Evolutionary conservation across 2,888 invertebrate species (phyloP), one percentile per base, ranked within the genome.

Genomic region (Apodemia hepburni): DNA sequence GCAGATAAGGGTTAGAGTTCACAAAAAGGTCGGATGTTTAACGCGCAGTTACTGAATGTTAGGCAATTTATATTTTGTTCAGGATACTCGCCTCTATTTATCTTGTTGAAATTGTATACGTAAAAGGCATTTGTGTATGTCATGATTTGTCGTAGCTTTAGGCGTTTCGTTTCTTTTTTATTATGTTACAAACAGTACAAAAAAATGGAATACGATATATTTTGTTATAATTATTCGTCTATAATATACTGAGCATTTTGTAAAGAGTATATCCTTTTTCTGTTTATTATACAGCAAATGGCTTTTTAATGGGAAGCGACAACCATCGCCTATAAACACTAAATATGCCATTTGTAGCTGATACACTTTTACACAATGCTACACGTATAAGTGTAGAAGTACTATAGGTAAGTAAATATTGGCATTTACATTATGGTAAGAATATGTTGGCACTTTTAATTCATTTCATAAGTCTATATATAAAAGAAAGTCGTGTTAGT

Each of bases 31-130:
- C 54, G 54, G 12, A 54, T 54, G 54, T 54, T 54, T 51, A 49
- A 54, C 15, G 11, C 12, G 54, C 3, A 54, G 54, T 54, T 65
- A 66, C 63, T 61, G 9, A 35, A 29, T 60, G 17, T 58, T 22
- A 51, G 58, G 38, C 42, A 18, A 64, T 33, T 17, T 59, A 47
- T 60, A 22, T 33, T 49, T 35, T 3, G 5, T 4, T 18, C 15
- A 11, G 47, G 12, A 51, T 29, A 45, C 33, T 57, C 35, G 12
- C 1, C 22, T 27, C 51, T 47, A 42, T 47, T 59, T 22, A 61
- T 62, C 60, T 62, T 45, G 29, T 61, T 59, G 47, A 58, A 22
- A 45, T 12, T 15, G 33, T 15, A 22, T 15, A 11, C 6, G 35
- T 61, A 58, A 18, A 22, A 42, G 42, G 18, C 35, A 11, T 6